These are phyloP conservation scores for Serripes groenlandicus DNA, from an alignment of 2,888 invertebrate genomes.

Conservation along the genomic window DNA sequence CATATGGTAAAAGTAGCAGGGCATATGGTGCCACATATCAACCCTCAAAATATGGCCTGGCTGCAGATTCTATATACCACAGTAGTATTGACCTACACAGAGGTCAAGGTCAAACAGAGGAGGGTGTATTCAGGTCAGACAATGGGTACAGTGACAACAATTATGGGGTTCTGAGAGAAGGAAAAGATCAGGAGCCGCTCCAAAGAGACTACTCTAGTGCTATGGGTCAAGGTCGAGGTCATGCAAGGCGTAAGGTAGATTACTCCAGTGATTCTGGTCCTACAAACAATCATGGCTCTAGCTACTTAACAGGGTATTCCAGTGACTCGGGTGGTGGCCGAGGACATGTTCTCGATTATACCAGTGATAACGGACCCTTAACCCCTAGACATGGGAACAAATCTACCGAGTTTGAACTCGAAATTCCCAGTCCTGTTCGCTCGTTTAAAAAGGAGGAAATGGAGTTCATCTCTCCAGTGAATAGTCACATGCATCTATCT, in stretches of 20 bases:
- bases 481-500: slow-evolving; percentile 52
- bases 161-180: slow-evolving; percentile 44
- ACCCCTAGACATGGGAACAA: slow-evolving; percentile 40
- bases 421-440: slow-evolving; percentile 61
- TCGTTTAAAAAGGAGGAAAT: slow-evolving; percentile 50
- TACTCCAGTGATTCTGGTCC: slow-evolving; percentile 48
- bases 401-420: slow-evolving; percentile 64
- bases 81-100: slow-evolving; percentile 40
- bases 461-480: slow-evolving; percentile 61
- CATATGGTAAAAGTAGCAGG: slow-evolving; percentile 26
- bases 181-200: slow-evolving; percentile 47
- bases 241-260: slow-evolving; percentile 10
- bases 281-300: neutral
- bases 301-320: slow-evolving; percentile 37
- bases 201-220: slow-evolving; percentile 58
- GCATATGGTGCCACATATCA: slow-evolving; percentile 63
- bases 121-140: slow-evolving; percentile 25
- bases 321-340: slow-evolving; percentile 26
- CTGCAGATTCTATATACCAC: slow-evolving; percentile 57
- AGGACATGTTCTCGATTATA: slow-evolving; percentile 32
- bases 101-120: slow-evolving; percentile 33
- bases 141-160: slow-evolving; percentile 52
- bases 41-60: slow-evolving; percentile 75
- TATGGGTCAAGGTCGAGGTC: slow-evolving; percentile 20
- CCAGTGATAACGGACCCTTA: slow-evolving; percentile 52